These are phyloP conservation scores for Hippocampus kuda DNA, from an alignment of 2,797 vertebrate species.

Conservation along the genomic window DNA sequence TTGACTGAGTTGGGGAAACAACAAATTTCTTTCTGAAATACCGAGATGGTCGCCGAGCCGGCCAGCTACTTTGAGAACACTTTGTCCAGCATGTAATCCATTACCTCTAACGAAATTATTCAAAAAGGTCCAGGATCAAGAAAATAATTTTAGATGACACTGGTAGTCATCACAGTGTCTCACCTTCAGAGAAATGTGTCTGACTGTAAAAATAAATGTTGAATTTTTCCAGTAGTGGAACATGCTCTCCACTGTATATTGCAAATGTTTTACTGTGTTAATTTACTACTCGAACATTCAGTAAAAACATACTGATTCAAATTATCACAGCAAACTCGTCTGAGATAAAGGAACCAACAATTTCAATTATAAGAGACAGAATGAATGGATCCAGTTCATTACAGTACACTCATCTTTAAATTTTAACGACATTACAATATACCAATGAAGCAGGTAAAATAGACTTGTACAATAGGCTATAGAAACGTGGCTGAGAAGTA, in stretches of 20 bases:
- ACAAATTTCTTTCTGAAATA: background rate
- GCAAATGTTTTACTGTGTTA: no score
- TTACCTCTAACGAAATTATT: background rate
- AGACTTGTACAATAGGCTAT: slow-evolving; percentile 4
- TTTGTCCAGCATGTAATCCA: background rate
- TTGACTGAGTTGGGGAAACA: background rate
- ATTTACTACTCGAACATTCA: background rate
- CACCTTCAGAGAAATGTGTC: background rate
- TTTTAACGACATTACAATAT: background rate
- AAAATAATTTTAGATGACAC: background rate
- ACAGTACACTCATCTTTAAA: background rate
- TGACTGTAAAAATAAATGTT: no score
- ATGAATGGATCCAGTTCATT: no score
- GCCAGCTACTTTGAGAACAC: background rate
- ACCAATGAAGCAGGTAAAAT: background rate
- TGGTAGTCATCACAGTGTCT: background rate
- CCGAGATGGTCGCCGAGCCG: no score
- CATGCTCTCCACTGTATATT: no score
- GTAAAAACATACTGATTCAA: background rate
- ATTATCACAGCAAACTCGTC: background rate
- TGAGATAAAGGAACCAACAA: no score
- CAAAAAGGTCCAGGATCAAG: background rate
- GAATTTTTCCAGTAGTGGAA: no score
- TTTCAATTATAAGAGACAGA: no score
- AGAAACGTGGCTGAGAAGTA: slow-evolving; percentile 8